Evolutionary conservation across 1,140 invertebrate genomes (phyloP), one percentile per base, ranked within the genome.

Genomic region (Papilio polyxenes): DNA sequence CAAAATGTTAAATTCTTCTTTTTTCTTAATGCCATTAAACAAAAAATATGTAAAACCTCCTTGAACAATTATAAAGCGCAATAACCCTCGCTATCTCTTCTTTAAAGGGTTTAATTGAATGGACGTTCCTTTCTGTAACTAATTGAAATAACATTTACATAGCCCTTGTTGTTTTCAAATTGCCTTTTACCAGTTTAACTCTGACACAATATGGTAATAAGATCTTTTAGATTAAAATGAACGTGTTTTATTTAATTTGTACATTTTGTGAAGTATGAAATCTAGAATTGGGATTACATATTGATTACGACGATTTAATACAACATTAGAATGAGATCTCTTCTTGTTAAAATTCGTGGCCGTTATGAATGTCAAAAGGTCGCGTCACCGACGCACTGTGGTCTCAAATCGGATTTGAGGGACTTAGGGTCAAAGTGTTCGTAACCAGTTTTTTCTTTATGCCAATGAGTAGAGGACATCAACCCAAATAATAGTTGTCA

Each of bases 121-220:
- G 13, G 11, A 37, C 31, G 2, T 72, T 72, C 8, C 23, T 62
- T 72, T 72, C 31, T 17, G 5, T 62, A 62, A 37, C 65, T 72
- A 72, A 11, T 72, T 37, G 0, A 15, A 40, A 72, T 69, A 15
- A 62, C 65, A 72, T 72, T 72, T 72, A 37, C 23, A 72, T 72
- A 72, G 15, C 65, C 65, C 65, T 72, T 72, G 65, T 72, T 20
- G 20, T n/a, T 62, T 17, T 37, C 23, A 72, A 37, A 72, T 72
- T 72, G 15, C 13, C 65, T 72, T 72, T 72, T 72, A 72, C 23
- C 31, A 72, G 65, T 72, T 72, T 72, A 37, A 72, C 37, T 72
- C 23, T 13, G 10, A 65, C 65, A 31, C 11, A 15, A 72, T 72
- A 72, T 65, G 65, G 65, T 72, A 65, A 65, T 65, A 6, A 59